Conservation (phyloP, 2,797 vertebrate genomes). For the Smutsia temminckii region DNA sequence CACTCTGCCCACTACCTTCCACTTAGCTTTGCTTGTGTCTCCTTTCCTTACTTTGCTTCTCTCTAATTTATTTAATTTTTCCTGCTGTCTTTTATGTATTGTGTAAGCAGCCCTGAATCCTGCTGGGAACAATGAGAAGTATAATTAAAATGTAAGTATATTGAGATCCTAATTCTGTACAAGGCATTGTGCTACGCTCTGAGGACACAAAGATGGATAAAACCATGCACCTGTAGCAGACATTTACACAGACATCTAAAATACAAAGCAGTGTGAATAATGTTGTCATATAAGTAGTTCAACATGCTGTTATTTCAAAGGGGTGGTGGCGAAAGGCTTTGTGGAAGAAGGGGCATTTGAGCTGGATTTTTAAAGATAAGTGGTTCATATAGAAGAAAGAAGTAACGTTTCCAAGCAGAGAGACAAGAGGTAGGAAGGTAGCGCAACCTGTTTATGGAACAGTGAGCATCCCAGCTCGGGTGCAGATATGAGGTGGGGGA, state of each 20-base stretch:
- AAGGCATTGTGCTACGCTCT: background rate
- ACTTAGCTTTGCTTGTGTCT: background rate
- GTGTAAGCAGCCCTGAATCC: background rate
- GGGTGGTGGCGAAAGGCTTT: background rate
- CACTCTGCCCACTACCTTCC: rapidly evolving
- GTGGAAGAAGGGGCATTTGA: background rate
- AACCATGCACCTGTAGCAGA: background rate
- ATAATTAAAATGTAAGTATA: background rate
- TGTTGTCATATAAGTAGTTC: background rate
- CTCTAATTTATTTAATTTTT: background rate
- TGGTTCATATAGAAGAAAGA: background rate
- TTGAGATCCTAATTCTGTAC: background rate
- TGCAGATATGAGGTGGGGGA: rapidly evolving
- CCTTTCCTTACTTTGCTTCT: background rate
- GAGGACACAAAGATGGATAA: background rate
- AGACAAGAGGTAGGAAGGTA: background rate
- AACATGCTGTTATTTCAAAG: background rate
- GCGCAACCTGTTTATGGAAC: rapidly evolving
- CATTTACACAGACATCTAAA: background rate
- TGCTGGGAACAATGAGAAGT: background rate
- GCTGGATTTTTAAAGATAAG: background rate
- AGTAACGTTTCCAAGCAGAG: background rate
- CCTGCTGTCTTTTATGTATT: rapidly evolving
- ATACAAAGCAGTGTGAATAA: background rate
- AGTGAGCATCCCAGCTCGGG: background rate